Conservation (phyloP, 2,797 vertebrate species). For the Holocentrus rufus region DNA sequence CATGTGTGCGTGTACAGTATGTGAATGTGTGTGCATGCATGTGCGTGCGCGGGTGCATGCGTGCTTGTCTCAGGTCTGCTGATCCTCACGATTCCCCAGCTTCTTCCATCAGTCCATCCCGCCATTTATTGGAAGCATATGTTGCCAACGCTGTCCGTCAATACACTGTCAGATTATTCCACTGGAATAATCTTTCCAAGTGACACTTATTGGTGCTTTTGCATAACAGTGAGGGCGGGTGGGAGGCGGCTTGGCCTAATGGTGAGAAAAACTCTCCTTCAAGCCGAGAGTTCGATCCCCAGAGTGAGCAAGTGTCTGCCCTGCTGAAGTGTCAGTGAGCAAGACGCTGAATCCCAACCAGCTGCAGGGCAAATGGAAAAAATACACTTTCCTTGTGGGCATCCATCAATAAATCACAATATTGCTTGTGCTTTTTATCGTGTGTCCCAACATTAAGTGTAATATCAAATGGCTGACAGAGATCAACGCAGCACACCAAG, state of each 20-base stretch:
- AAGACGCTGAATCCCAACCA: neutral
- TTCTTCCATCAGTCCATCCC: constrained; percentile 37
- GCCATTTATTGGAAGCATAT: constrained; percentile 49
- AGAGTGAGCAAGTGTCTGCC: neutral
- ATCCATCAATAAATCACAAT: neutral
- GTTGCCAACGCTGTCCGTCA: constrained; percentile 19
- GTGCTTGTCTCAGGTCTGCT: constrained; percentile 56
- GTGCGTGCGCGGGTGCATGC: neutral
- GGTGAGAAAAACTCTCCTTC: neutral
- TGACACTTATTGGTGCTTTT: constrained; percentile 27
- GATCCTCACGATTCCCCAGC: constrained; percentile 42
- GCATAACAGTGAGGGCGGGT: neutral
- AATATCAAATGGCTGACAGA: neutral
- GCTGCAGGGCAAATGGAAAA: neutral
- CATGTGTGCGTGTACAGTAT: neutral
- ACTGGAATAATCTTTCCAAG: constrained; percentile 22
- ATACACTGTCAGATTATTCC: constrained; percentile 44
- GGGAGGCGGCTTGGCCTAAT: neutral
- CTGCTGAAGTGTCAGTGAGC: neutral
- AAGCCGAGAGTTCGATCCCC: neutral
- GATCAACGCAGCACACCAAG: neutral
- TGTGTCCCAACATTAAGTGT: neutral
- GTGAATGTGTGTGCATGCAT: neutral
- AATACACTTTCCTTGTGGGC: neutral
- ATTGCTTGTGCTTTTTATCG: neutral